Base-by-base conservation (phyloP, 2,113 vertebrate species). In the Sorex araneus region DNA sequence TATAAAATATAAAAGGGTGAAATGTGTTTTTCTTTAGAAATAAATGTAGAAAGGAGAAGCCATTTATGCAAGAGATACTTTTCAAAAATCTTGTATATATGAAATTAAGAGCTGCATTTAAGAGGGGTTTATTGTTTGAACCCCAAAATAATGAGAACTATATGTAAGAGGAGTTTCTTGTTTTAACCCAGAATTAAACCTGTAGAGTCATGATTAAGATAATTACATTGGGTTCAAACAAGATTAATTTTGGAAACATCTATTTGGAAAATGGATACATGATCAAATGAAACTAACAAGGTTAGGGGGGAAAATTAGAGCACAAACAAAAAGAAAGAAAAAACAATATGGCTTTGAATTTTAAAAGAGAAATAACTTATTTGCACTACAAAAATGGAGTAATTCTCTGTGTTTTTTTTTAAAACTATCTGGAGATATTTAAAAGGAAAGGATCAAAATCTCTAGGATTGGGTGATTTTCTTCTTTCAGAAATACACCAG, bases 271-370 rank as follows among this genome's bases (percentile, higher is more conserved):
- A n/a, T 57, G 16, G 6, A 79, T 21, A 66, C 34, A 63, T 32
- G 63, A 84, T 16, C 50, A 86, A 67, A 13, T 84, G 67, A 86
- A 89, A 89, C 30, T 27, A 78, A 77, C n/a, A 92, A 18, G 10
- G 45, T 60, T 87, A 23, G 57, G 86, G 25, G 25, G 60, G 66
- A 36, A 6, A 69, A 86, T 60, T 47, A 79, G 3, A 85, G 27
- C 13, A 36, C 28, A 54, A 10, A 32, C 27, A 67, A 66, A 66
- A 93, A 25, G 32, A 64, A 87, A 0, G 19, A 16, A n/a, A 25
- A 2, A 79, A 21, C 30, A 73, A 76, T 30, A 66, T 73, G 15
- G 2, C 12, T 89, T 81, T 69, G 23, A 34, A 32, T 77, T 93
- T 12, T 54, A 74, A 45, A 83, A 4, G 40, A 66, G 18, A 70